Base-by-base conservation (phyloP, 2,888 invertebrate genomes). In the Pseudococcus viburni region DNA sequence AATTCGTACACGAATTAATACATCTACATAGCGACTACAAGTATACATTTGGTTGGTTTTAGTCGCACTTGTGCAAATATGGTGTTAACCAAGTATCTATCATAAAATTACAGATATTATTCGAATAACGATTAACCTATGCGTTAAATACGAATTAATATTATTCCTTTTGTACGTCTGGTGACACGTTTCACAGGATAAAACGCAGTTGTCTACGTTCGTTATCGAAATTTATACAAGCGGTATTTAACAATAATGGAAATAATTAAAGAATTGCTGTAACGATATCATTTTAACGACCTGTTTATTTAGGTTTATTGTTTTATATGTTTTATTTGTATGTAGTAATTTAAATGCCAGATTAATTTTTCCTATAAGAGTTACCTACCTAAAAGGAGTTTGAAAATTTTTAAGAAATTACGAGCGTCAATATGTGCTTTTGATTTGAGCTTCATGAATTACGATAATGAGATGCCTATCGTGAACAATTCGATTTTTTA, bases 211-310 rank as follows among this genome's bases (percentile, higher is more conserved):
- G 86, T 86, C 86, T 86, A 68, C 86, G 86, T 87, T 88, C 88
- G 88, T 88, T 88, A 88, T 88, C 88, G 80, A 88, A 88, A 88
- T 88, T 88, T 88, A 88, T 88, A 88, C 88, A 88, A 88, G 88
- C 88, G 83, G 59, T 88, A 88, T 88, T 88, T 51, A 64, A 88
- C 80, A 80, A 88, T 88, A 88, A 88, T 88, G 88, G 88, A 83
- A 88, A 88, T 88, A 83, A 88, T 88, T 88, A 88, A 88, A 83
- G 88, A 88, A 88, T 88, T 80, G 88, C 42, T 83, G 80, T 88
- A 83, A 55, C 88, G 83, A 83, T 88, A 88, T 88, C 88, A 88
- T 83, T 88, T 88, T 88, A 88, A 88, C 88, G 88, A 88, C 83
- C 80, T 88, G 88, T 88, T 88, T 88, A 83, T 73, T 88, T 55